Conservation (phyloP, 2,888 invertebrate species). For the Acanthacorydalis orientalis region DNA sequence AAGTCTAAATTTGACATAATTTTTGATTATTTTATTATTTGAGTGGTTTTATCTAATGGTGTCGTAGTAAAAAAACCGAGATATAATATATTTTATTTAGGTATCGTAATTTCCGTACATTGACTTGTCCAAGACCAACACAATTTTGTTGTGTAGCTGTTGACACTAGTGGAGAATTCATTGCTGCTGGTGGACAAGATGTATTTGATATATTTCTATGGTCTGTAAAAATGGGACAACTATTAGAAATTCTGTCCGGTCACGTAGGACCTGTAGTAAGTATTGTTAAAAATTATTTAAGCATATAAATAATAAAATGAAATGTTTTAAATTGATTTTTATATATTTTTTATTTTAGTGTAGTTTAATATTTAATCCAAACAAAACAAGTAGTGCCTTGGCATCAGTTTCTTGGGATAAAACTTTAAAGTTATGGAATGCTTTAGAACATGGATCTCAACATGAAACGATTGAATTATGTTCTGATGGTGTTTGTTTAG, state of each 20-base stretch:
- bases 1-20: too few species aligned
- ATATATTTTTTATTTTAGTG: slow-evolving; percentile 14
- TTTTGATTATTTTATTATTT: neutral
- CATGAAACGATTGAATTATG: slow-evolving; percentile 66
- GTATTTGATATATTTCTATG: slow-evolving; percentile 91
- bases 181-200: slow-evolving; percentile 90
- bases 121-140: slow-evolving; percentile 78
- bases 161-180: slow-evolving; percentile 80
- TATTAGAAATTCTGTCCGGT: slow-evolving; percentile 80
- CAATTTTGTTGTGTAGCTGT: slow-evolving; percentile 85
- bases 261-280: slow-evolving; percentile 82
- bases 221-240: slow-evolving; percentile 83
- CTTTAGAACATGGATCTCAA: slow-evolving; percentile 61
- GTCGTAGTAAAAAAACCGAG: too few species aligned
- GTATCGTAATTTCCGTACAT: slow-evolving; percentile 94
- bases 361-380: slow-evolving; percentile 64
- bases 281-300: slow-evolving; percentile 3
- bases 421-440: slow-evolving; percentile 81
- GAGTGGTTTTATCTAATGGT: too few species aligned
- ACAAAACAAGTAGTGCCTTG: slow-evolving; percentile 50
- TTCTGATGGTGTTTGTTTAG: slow-evolving; percentile 69
- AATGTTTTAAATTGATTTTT: neutral
- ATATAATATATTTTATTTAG: slow-evolving; percentile 30
- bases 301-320: neutral
- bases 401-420: slow-evolving; percentile 93